Evolutionary conservation across 1,140 invertebrate species (phyloP), one percentile per base, ranked within the genome.

Genomic region (Caerostris extrusa): DNA sequence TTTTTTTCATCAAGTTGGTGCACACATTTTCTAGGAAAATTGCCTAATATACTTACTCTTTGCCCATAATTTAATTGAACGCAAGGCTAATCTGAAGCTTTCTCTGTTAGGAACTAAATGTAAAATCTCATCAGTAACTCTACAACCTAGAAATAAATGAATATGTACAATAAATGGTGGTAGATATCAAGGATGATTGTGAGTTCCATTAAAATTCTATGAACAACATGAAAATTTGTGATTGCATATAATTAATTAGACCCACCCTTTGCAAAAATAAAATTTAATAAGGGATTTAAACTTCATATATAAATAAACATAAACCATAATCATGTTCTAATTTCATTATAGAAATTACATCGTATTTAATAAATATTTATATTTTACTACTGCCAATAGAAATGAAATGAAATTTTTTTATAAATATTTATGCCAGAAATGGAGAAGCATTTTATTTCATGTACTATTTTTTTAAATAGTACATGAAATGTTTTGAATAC

Each of bases 111-210:
- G 99, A 95, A 99, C 99, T 69, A 99, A 96, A 91, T 98, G 97
- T 7, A 99, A 96, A 95, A 99, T 99, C 96, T 99, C 99, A 96
- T 99, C 99, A 0, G 99, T 99, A 0, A 99, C 99, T 91, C 99
- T 97, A 95, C 98, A 99, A 86, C 99, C 96, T 96, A 61, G 64
- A 90, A 87, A 67, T 19, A n/a, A 64, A 67, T 50, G 3, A n/a
- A 2, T 12, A 82, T 6, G 0, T 34, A 34, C 34, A 34, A 34
- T 34, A 34, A 34, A 34, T 34, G 34, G 34, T 34, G 34, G 34
- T 34, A 34, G 34, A 34, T 34, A 34, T 34, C 34, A 34, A 2
- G 34, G 34, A 34, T 34, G 34, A 34, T 34, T 19, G 6, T 82
- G 3, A 8, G 12, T 34, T 8, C 10, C 14, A 81, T 81, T 3